These are phyloP conservation scores for Nesidiocoris tenuis DNA, from an alignment of 2,888 invertebrate genomes.

Conservation along the genomic window DNA sequence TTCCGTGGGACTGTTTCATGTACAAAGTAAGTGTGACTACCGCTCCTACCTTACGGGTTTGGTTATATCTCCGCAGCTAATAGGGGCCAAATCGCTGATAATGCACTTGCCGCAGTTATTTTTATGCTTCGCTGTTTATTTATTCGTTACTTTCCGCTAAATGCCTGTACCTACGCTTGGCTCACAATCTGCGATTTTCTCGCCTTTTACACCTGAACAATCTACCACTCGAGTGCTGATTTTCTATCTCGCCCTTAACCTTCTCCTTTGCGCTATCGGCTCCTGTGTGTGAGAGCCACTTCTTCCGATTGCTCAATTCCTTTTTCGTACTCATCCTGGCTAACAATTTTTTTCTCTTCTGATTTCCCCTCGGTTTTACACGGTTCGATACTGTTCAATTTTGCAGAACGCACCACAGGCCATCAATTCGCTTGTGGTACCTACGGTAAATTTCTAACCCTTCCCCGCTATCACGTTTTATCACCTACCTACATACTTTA, in stretches of 20 bases:
- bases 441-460: constrained; percentile 1
- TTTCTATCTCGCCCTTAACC: constrained; percentile 16
- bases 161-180: neutral
- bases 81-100: neutral
- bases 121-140: neutral
- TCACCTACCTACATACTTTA: constrained; percentile 42
- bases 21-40: constrained; percentile 86
- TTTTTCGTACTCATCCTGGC: neutral
- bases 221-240: neutral
- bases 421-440: neutral
- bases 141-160: neutral
- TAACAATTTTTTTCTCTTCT: neutral
- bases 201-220: neutral
- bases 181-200: too few species aligned
- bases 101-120: constrained; percentile 23
- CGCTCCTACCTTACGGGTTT: constrained; percentile 13
- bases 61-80: constrained; percentile 13
- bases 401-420: neutral
- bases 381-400: neutral
- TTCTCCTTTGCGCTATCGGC: constrained; percentile 12
- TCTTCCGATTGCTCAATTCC: neutral
- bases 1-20: constrained; percentile 92
- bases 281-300: neutral
- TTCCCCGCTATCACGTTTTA: constrained; percentile 36
- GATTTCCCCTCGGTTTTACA: neutral